phyloP scores from a whole-genome alignment of 2,888 invertebrate species.

The Teinopalpus imperialis region DNA sequence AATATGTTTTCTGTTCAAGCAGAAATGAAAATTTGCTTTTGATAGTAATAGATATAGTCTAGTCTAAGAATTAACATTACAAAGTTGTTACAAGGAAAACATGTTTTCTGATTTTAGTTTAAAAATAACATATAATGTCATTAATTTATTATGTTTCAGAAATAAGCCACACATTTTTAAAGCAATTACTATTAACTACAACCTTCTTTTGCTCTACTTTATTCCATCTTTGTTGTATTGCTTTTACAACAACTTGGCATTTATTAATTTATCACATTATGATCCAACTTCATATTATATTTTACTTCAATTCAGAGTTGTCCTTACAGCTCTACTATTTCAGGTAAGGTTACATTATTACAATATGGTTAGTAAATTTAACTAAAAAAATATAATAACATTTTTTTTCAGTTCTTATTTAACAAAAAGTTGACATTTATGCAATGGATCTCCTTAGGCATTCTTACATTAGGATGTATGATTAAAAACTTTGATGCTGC shows the following conservation, averaged over 20 bases:
- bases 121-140: too few relatives aligned
- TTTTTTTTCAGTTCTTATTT: conserved; percentile 88
- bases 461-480: conserved; percentile 95
- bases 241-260: conserved; percentile 96
- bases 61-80: too few relatives aligned
- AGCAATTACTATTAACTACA: conserved; percentile 82
- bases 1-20: too few relatives aligned
- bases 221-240: conserved; percentile 96
- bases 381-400: too few relatives aligned
- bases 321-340: conserved; percentile 94
- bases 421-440: conserved; percentile 88
- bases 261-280: conserved; percentile 93
- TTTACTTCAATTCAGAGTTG: conserved; percentile 94
- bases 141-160: conserved; percentile 81
- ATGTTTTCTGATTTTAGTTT: too few relatives aligned
- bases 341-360: conserved; percentile 83
- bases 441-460: conserved; percentile 94
- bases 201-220: conserved; percentile 90
- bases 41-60: too few relatives aligned
- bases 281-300: conserved; percentile 98
- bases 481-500: conserved; percentile 88
- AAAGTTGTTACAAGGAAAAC: too few relatives aligned
- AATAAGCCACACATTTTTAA: conserved; percentile 79
- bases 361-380: background rate
- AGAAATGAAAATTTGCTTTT: too few relatives aligned